A percentile compares a stretch with the other conserved stretches of the same genome.
Conservation (phyloP, 2,888 invertebrate genomes). For the Aradus depressus region DNA sequence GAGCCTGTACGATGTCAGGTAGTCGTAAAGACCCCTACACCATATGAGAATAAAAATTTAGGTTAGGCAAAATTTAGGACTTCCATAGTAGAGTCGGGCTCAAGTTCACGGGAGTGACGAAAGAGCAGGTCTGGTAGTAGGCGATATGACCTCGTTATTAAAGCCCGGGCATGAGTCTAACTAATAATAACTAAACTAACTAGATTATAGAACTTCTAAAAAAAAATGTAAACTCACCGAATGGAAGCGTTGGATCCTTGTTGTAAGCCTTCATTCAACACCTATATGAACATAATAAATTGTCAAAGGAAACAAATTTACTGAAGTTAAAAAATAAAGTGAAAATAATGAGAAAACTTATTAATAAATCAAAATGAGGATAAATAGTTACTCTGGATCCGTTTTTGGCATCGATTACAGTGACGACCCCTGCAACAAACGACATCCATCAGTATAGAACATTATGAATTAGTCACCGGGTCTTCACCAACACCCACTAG, state of each 20-base stretch:
- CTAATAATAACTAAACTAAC: background rate
- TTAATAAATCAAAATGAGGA: background rate
- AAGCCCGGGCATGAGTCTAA: background rate
- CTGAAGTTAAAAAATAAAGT: background rate
- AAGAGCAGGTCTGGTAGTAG: background rate
- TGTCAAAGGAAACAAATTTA: background rate
- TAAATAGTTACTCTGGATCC: slow-evolving; percentile 37
- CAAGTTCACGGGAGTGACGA: too few relatives aligned
- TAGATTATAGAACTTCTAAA: background rate
- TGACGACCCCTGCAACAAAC: slow-evolving; percentile 39
- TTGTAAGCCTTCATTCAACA: slow-evolving; percentile 18
- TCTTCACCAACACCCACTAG: background rate
- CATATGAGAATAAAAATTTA: too few relatives aligned
- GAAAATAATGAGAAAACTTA: background rate
- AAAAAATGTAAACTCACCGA: slow-evolving; percentile 18
- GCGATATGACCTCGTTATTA: background rate
- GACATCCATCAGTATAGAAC: slow-evolving; percentile 21
- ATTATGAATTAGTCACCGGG: background rate
- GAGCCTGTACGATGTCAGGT: too few relatives aligned
- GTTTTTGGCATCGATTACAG: slow-evolving; percentile 42
- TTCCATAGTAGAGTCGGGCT: too few relatives aligned
- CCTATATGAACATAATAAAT: slow-evolving; percentile 16
- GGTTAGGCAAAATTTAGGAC: too few relatives aligned
- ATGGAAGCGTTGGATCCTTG: slow-evolving; percentile 23
- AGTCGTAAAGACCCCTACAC: too few relatives aligned